Conservation (phyloP, 2,113 vertebrate species). For the Pheucticus melanocephalus region DNA sequence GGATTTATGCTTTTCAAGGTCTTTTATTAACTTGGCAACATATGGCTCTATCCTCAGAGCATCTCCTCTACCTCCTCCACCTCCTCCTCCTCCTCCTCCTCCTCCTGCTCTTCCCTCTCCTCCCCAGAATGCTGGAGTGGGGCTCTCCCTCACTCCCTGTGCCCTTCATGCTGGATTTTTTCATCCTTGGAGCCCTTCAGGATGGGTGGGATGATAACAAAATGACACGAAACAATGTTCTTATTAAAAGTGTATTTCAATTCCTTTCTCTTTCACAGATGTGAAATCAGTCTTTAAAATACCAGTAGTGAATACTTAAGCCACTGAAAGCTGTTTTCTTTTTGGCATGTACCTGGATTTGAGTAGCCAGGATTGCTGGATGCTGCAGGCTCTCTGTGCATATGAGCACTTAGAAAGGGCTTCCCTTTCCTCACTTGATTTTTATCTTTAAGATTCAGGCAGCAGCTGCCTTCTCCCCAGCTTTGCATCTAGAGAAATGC, state of each 20-base stretch:
- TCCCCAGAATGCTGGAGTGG: rapidly evolving
- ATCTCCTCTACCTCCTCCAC: neutral
- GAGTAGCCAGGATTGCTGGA: neutral
- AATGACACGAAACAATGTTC: rapidly evolving
- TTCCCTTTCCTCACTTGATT: neutral
- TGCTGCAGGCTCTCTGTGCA: rapidly evolving
- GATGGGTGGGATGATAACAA: neutral
- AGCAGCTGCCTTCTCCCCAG: neutral
- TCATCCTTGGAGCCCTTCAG: neutral
- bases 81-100: neutral
- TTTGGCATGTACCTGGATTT: neutral
- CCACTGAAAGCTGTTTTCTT: neutral
- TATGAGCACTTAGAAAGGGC: neutral
- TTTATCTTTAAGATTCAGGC: neutral
- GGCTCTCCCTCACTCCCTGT: neutral
- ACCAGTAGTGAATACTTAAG: neutral
- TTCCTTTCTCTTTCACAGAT: neutral
- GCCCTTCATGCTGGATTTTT: neutral
- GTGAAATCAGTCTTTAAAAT: neutral
- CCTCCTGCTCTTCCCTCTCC: neutral
- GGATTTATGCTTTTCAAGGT: constrained; percentile 54
- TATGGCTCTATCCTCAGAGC: constrained; percentile 47
- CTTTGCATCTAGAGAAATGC: neutral
- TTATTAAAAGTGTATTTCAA: neutral
- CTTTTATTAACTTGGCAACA: constrained; percentile 62